Percentiles rank a stretch among this genome's conserved stretches.
phyloP scores from a whole-genome alignment of 2,113 vertebrate genomes.

The Abramis brama region DNA sequence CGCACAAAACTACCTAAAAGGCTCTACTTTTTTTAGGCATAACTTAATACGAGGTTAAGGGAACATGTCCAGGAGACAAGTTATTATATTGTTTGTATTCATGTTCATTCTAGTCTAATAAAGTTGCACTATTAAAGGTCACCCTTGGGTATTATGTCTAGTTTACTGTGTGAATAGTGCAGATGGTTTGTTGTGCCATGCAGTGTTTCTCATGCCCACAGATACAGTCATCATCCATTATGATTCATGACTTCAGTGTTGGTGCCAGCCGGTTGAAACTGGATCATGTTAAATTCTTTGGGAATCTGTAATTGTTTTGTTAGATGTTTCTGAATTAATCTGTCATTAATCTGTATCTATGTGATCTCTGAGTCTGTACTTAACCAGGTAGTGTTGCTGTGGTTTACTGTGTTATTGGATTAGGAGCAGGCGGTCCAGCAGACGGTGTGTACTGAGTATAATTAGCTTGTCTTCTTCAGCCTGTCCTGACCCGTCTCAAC shows the following conservation, averaged over 20 bases:
- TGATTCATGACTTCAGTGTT: not conserved
- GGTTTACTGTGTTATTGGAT: not conserved
- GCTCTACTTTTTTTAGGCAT: not conserved
- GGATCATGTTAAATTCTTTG: not conserved
- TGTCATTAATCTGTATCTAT: not conserved
- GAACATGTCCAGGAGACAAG: not conserved
- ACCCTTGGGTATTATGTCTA: not conserved
- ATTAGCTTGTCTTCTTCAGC: slow-evolving; percentile 34
- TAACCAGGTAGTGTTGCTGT: not conserved
- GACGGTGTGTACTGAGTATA: slow-evolving; percentile 28
- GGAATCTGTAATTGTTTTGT: not conserved
- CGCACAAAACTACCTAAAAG: not conserved
- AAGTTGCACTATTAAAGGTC: not conserved
- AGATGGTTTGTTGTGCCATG: not conserved
- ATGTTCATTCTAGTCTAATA: not conserved
- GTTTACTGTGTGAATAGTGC: not conserved
- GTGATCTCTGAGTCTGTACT: too few species aligned
- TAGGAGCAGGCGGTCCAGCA: slow-evolving; percentile 24
- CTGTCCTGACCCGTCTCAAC: slow-evolving; percentile 18
- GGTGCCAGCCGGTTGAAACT: not conserved
- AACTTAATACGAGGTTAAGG: not conserved
- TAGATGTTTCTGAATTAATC: not conserved
- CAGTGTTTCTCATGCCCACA: too few species aligned
- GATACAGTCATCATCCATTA: not conserved
- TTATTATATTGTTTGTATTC: not conserved